Evolutionary conservation across 2,113 vertebrate genomes (phyloP).

Genomic region (Gnathonemus echidnorhynchus): DNA sequence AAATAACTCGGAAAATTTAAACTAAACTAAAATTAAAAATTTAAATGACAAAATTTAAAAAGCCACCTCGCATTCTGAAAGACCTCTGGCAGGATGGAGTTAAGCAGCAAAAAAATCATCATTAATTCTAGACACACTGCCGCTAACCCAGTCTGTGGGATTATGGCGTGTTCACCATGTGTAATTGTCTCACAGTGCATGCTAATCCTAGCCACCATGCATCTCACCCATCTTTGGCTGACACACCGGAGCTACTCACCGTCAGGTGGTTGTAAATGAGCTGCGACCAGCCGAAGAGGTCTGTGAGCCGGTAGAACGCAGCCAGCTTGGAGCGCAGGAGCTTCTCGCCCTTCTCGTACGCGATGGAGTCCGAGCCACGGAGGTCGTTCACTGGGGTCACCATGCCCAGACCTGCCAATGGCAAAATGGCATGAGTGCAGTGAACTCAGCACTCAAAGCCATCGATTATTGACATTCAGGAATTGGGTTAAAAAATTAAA

Average conservation of each 20-base stretch:
- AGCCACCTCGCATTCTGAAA: background rate
- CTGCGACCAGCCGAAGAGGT: constrained; percentile 95
- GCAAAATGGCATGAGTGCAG: background rate
- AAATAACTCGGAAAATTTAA: background rate
- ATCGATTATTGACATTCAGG: background rate
- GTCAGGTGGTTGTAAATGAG: constrained; percentile 99
- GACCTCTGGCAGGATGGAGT: background rate
- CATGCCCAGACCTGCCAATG: constrained; percentile 85
- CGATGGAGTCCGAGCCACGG: constrained; percentile 90
- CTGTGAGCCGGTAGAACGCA: constrained; percentile 86
- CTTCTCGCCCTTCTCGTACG: constrained; percentile 96
- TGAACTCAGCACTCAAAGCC: background rate
- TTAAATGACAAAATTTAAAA: background rate
- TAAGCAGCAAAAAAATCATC: background rate
- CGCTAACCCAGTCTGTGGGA: background rate
- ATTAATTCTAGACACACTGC: background rate
- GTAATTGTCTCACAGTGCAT: background rate
- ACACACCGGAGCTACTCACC: constrained; percentile 58
- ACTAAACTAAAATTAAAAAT: background rate
- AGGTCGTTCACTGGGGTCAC: constrained; percentile 96
- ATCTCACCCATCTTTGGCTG: background rate
- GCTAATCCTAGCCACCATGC: background rate
- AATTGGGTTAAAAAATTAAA: background rate
- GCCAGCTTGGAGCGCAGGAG: constrained; percentile 87
- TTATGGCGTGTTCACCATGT: background rate